These are phyloP conservation scores for Carcharodon carcharias DNA, from an alignment of 2,797 vertebrate genomes.

Conservation along the genomic window DNA sequence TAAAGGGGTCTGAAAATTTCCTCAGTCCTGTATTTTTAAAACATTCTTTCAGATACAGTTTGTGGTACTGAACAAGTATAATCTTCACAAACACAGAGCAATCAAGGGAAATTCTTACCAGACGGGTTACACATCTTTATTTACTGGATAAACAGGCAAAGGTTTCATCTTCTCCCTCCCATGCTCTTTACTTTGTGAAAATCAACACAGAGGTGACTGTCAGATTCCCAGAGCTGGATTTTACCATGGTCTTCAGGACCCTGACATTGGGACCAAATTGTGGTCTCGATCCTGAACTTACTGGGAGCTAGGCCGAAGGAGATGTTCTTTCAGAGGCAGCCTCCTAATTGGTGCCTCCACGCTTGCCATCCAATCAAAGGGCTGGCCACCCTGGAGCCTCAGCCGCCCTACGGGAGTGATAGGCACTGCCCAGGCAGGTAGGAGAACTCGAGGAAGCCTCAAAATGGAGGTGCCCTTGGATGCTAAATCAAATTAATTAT, in stretches of 20 bases:
- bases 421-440: background rate
- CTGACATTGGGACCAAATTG: background rate
- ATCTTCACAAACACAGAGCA: background rate
- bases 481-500: background rate
- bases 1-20: background rate
- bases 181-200: background rate
- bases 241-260: background rate
- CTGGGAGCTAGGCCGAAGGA: too few relatives aligned
- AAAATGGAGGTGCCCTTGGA: background rate
- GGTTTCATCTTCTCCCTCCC: background rate
- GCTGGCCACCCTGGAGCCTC: background rate
- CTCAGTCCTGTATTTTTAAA: background rate
- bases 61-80: background rate
- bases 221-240: background rate
- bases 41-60: background rate
- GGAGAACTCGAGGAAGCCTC: background rate
- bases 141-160: background rate
- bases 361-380: background rate
- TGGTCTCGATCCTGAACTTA: background rate
- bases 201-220: background rate
- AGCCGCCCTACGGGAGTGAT: background rate
- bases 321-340: too few relatives aligned
- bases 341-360: background rate
- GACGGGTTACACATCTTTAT: background rate
- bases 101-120: background rate